Base-by-base conservation (phyloP, 2,888 invertebrate species). In the Beris morrisii region DNA sequence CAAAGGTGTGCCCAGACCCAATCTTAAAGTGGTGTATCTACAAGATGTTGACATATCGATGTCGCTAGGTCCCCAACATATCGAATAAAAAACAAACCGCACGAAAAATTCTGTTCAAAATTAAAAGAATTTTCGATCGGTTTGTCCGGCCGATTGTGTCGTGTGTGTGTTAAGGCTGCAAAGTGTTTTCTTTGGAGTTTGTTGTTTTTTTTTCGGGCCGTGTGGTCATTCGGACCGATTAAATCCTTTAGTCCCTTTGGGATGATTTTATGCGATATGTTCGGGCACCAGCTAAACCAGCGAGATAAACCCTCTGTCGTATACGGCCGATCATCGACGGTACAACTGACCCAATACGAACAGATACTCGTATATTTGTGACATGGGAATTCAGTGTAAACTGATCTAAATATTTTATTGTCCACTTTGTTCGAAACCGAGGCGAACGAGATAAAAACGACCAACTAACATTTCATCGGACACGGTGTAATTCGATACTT, bases 401-500 rank as follows among this genome's bases (percentile, higher is more conserved):
- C 69, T 66, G 71, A 71, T 71, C 71, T 71, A 71, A 70, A 71
- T 71, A 68, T 68, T 66, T 68, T 66, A 68, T 66, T 64, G 54
- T 64, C 55, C 53, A 54, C 46, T 54, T 64, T 12, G 64, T 54
- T 38, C 52, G 50, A 63, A 57, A 57, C 55, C 64, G 64, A 64
- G 38, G 53, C 30, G 54, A 54, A 44, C 53, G 31, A 68, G 52
- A 64, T 53, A 66, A 66, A 57, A 57, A 50, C 46, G 52, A 66
- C 64, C 58, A 52, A 50, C 63, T 69, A 70, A 72, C 71, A 72
- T 71, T 69, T 72, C 72, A 72, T 72, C 71, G 71, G 69, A 72
- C 72, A 72, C 70, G 71, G 70, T 72, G 72, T 72, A 72, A 72
- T 72, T 71, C 71, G 71, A 72, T 72, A 72, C 72, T 71, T 72